These are phyloP conservation scores for Ceyx margarethae DNA, from an alignment of 2,113 vertebrate genomes.

Conservation along the genomic window DNA sequence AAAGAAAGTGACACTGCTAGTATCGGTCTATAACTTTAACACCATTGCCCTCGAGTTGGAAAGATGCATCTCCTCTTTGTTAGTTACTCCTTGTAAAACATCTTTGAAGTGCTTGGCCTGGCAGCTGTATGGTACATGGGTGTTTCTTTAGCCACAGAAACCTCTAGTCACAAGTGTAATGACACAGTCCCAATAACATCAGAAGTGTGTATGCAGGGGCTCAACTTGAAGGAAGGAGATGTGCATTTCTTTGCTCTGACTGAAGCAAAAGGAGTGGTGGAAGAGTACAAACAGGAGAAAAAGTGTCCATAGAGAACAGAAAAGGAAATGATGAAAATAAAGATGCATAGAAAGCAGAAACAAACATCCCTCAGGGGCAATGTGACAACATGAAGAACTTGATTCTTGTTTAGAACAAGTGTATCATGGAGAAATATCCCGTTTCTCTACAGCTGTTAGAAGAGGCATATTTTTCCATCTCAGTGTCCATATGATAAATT, in stretches of 20 bases:
- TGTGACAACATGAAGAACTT: not conserved
- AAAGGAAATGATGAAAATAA: not conserved
- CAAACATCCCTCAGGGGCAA: not conserved
- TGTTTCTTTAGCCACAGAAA: not conserved
- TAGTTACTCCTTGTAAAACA: not conserved
- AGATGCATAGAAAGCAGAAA: not conserved
- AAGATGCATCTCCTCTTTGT: not conserved
- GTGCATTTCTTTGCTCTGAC: not conserved
- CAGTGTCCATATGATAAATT: not conserved
- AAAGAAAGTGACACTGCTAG: not conserved
- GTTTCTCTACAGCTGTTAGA: not conserved
- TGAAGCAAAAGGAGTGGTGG: not conserved
- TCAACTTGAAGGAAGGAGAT: not conserved
- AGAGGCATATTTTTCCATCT: not conserved
- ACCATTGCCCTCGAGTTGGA: not conserved
- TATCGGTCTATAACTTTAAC: not conserved
- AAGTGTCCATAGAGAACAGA: not conserved
- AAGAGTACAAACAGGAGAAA: not conserved
- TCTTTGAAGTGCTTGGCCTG: not conserved
- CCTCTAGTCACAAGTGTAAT: not conserved
- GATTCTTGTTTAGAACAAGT: not conserved
- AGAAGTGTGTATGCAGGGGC: not conserved
- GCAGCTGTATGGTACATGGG: not conserved
- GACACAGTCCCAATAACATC: not conserved
- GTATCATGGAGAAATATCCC: not conserved